Conservation (phyloP, 1,140 invertebrate genomes). For the Samia ricini region DNA sequence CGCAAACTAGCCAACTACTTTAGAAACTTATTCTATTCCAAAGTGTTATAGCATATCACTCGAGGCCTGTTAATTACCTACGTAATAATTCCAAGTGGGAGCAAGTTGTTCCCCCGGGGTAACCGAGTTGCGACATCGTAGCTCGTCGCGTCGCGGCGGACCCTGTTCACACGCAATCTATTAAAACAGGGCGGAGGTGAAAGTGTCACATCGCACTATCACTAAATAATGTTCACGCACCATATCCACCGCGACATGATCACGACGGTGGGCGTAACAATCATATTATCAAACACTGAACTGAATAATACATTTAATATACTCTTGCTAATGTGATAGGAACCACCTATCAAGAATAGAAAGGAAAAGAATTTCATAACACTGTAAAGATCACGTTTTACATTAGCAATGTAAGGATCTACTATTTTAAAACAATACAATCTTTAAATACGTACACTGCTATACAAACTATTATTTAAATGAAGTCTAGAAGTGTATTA, state of each 20-base stretch:
- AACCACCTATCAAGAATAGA: too few relatives aligned
- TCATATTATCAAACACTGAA: neutral
- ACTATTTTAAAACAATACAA: too few relatives aligned
- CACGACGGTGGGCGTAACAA: slow-evolving; percentile 39
- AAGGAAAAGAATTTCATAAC: too few relatives aligned
- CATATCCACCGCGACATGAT: slow-evolving; percentile 25
- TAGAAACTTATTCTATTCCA: slow-evolving; percentile 3
- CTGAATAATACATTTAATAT: too few relatives aligned
- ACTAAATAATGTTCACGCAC: slow-evolving; percentile 26
- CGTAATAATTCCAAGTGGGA: slow-evolving; percentile 22
- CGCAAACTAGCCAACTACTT: slow-evolving; percentile 6
- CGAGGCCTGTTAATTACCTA: slow-evolving; percentile 19
- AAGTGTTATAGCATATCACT: slow-evolving; percentile 21
- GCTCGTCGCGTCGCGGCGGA: too few relatives aligned
- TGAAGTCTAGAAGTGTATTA: too few relatives aligned
- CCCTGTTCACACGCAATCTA: slow-evolving; percentile 39
- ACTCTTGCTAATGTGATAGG: too few relatives aligned
- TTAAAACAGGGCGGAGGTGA: slow-evolving; percentile 53
- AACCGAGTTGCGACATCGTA: neutral
- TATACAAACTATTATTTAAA: neutral
- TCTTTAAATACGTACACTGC: too few relatives aligned
- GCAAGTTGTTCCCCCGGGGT: neutral
- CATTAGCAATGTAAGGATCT: too few relatives aligned
- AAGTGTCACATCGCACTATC: slow-evolving; percentile 47
- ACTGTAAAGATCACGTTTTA: too few relatives aligned